Evolutionary conservation across 2,113 vertebrate genomes (phyloP), one percentile per base, ranked within the genome.

Genomic region (Nettapus auritus): DNA sequence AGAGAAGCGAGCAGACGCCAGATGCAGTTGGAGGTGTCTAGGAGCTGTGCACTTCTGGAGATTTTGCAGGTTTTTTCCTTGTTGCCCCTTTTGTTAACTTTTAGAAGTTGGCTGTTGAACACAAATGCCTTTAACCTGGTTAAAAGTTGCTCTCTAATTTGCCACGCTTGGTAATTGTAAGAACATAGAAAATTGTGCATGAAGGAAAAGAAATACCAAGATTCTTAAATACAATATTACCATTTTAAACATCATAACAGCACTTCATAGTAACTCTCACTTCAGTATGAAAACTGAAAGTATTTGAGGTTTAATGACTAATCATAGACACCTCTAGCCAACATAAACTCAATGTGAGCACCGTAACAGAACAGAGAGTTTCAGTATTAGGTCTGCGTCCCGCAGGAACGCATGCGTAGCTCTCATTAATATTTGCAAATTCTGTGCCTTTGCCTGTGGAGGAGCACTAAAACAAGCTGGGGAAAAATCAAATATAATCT

Each of bases 111-210:
- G 18, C 76, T 93, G 44, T 81, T 95, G 92, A 80, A 96, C 50
- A 97, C 89, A 96, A 96, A 96, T 89, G 85, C 34, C 81, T 81
- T 90, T 96, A 90, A 81, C 88, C 89, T 92, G 80, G 84, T 91
- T 97, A 93, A 83, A 97, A 95, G 78, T 83, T 85, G 60, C 79
- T 94, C 67, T 91, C 53, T 34, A 88, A 52, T 97, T 96, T 59
- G 62, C 88, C 63, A 26, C 93, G 77, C 86, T 95, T 83, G 84
- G 71, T 91, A 94, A 78, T 89, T 2, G 68, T 67, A 70, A 84
- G 67, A 64, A 68, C 29, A 8, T 38, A 19, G 36, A 62, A 94
- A 97, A 96, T 60, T 86, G 59, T 89, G 70, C 53, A n/a, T 80
- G 94, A 96, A 92, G 92, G 82, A 79, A 95, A 86, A 86, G 82